Evolutionary conservation across 2,888 invertebrate genomes (phyloP).

Genomic region (Chrysotoxum bicinctum): DNA sequence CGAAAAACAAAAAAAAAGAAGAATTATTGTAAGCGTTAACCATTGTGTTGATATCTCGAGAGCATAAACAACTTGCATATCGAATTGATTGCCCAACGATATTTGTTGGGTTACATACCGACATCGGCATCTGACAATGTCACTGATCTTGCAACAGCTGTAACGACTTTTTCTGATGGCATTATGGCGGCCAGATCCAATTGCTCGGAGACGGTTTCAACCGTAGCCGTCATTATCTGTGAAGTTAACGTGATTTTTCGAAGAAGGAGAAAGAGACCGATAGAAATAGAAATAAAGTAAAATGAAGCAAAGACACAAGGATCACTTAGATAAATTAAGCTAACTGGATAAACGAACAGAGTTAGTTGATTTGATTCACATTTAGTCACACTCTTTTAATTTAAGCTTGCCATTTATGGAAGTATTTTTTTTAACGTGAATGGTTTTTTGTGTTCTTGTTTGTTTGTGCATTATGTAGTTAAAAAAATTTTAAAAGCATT

Average conservation of each 20-base stretch:
- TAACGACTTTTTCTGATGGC: constrained; percentile 88
- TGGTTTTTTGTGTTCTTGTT: neutral
- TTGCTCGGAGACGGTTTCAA: constrained; percentile 95
- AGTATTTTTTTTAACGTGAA: constrained; percentile 21
- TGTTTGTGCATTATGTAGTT: constrained; percentile 11
- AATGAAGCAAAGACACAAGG: constrained; percentile 53
- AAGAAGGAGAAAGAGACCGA: constrained; percentile 35
- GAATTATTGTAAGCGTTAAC: constrained; percentile 29
- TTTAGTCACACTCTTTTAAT: constrained; percentile 65
- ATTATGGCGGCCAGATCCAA: constrained; percentile 93
- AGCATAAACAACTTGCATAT: constrained; percentile 49
- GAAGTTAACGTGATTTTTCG: constrained; percentile 73
- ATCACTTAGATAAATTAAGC: constrained; percentile 66
- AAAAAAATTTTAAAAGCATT: constrained; percentile 45
- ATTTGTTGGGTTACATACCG: constrained; percentile 83
- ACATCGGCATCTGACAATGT: constrained; percentile 95
- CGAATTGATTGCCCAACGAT: constrained; percentile 45
- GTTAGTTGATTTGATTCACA: constrained; percentile 58
- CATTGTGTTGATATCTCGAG: constrained; percentile 39
- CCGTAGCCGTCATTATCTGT: constrained; percentile 97
- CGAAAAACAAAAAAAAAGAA: constrained; percentile 2
- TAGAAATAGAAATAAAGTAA: constrained; percentile 55
- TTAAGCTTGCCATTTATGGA: constrained; percentile 61
- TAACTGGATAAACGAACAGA: constrained; percentile 55
- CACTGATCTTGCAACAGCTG: constrained; percentile 92